These are phyloP conservation scores for Callithrix jacchus DNA, from an alignment of 2,113 vertebrate species.

Conservation along the genomic window DNA sequence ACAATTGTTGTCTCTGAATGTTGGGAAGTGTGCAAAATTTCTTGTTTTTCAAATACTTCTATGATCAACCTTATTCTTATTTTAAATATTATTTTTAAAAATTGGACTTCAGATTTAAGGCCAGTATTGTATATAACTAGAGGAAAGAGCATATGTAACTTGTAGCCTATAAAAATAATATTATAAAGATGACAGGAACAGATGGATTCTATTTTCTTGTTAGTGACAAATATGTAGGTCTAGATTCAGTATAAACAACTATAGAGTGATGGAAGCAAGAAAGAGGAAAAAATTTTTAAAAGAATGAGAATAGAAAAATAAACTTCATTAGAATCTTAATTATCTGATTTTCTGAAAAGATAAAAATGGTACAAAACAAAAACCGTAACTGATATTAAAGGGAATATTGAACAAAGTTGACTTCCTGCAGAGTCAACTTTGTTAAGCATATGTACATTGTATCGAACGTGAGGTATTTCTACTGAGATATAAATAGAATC, in stretches of 20 bases:
- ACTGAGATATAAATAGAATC: neutral
- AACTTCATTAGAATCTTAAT: conserved; percentile 1
- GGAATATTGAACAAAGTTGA: neutral
- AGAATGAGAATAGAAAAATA: conserved; percentile 20
- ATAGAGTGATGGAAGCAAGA: neutral
- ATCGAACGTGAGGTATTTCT: neutral
- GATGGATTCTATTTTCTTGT: conserved; percentile 55
- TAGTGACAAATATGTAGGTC: conserved; percentile 46
- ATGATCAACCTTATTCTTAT: neutral
- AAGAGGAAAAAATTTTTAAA: neutral
- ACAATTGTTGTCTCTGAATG: conserved; percentile 26
- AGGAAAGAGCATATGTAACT: conserved; percentile 31
- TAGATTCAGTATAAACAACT: conserved; percentile 49
- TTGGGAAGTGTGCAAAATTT: conserved; percentile 28
- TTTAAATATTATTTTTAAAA: conserved; percentile 43
- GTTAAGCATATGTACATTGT: neutral
- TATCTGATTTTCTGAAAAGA: neutral
- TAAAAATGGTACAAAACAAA: conserved; percentile 27
- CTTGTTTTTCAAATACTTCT: conserved; percentile 37
- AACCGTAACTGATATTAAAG: neutral
- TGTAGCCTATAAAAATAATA: conserved; percentile 55
- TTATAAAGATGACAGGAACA: conserved; percentile 55
- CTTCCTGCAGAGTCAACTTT: neutral
- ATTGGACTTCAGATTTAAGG: neutral
- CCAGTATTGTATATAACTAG: conserved; percentile 7